A percentile compares a stretch with the other conserved stretches of the same genome.
Evolutionary conservation across 2,113 vertebrate genomes (phyloP).

Genomic region (Sardina pilchardus): DNA sequence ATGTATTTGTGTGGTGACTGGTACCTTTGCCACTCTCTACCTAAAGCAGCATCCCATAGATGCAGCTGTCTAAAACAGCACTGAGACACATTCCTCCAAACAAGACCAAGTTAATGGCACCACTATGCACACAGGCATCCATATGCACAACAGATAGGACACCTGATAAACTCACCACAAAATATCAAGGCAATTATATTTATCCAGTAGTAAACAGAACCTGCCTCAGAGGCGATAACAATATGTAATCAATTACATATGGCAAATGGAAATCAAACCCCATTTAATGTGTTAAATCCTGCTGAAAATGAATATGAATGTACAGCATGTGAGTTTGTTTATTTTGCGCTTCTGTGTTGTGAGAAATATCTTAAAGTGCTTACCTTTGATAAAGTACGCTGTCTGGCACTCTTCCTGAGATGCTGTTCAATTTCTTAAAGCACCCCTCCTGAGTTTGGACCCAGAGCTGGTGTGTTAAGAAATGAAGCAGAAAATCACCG

Average conservation of each 20-base stretch:
- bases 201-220: background rate
- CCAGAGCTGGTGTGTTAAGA: conserved; percentile 79
- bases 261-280: background rate
- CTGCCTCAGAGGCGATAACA: background rate
- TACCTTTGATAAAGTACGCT: conserved; percentile 67
- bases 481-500: conserved; percentile 69
- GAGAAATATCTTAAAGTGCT: conserved; percentile 17
- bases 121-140: background rate
- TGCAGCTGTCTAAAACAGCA: background rate
- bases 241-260: too few species aligned
- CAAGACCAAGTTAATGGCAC: background rate
- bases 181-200: background rate
- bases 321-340: background rate
- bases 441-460: conserved; percentile 78
- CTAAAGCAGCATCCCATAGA: background rate
- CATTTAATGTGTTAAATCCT: background rate
- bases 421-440: conserved; percentile 73
- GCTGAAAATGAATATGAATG: background rate
- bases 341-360: background rate
- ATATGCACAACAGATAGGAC: background rate
- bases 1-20: background rate
- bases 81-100: background rate
- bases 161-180: background rate
- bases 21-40: background rate
- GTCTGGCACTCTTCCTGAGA: conserved; percentile 58